Percentiles rank a stretch among this genome's conserved stretches.
Evolutionary conservation across 2,797 vertebrate species (phyloP).

Genomic region (Neostethus bicornis): DNA sequence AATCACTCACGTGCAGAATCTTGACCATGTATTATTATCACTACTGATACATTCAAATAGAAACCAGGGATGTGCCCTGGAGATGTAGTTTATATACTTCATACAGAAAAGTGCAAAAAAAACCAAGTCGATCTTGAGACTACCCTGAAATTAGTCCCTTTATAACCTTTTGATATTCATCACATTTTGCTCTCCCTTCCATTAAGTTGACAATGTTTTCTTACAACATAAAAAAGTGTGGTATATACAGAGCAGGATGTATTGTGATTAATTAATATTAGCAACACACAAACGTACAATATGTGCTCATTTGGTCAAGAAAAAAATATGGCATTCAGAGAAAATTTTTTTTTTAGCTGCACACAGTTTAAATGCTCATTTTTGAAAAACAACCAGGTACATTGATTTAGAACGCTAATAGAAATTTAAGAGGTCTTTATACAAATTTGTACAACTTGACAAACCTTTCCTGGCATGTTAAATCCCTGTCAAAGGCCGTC

Average conservation of each 20-base stretch:
- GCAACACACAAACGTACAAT: constrained; percentile 60
- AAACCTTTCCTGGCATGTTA: constrained; percentile 54
- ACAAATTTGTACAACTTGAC: constrained; percentile 75
- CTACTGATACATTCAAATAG: constrained; percentile 81
- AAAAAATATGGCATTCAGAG: constrained; percentile 68
- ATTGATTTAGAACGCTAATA: constrained; percentile 71
- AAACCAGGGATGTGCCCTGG: constrained; percentile 67
- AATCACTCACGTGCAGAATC: constrained; percentile 72
- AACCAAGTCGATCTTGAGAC: constrained; percentile 79
- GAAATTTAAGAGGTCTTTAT: constrained; percentile 70
- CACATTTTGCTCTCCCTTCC: constrained; percentile 49
- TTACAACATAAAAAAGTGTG: constrained; percentile 55
- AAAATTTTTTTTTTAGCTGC: constrained; percentile 72
- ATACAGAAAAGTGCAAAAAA: constrained; percentile 81
- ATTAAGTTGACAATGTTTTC: constrained; percentile 61
- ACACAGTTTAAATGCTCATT: constrained; percentile 69
- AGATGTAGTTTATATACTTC: constrained; percentile 74
- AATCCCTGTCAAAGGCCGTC: constrained; percentile 68
- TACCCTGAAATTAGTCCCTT: constrained; percentile 78
- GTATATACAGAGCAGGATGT: constrained; percentile 70
- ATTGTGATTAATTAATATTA: constrained; percentile 63
- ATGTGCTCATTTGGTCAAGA: constrained; percentile 75
- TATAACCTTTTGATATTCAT: constrained; percentile 63
- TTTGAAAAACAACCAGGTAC: constrained; percentile 63
- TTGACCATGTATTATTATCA: constrained; percentile 66